Evolutionary conservation across 2,113 vertebrate genomes (phyloP).

Genomic region (Chlamydotis undulata): DNA sequence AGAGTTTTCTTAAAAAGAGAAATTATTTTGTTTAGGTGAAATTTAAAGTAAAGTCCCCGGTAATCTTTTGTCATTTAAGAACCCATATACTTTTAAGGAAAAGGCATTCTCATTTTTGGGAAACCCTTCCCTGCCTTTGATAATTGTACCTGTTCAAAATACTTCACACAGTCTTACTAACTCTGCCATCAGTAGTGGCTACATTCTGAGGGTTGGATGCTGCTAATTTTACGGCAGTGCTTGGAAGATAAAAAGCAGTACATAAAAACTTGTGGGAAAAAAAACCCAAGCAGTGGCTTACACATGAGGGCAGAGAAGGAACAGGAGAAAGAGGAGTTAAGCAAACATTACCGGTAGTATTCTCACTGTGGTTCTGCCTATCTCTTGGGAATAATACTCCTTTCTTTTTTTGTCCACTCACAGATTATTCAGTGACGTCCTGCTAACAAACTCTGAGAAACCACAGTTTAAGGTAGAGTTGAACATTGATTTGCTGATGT

Average conservation of each 20-base stretch:
- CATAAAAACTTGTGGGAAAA: not conserved
- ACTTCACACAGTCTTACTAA: not conserved
- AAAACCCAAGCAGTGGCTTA: not conserved
- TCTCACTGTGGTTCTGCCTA: not conserved
- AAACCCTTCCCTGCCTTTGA: not conserved
- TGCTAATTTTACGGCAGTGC: not conserved
- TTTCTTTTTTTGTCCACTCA: not conserved
- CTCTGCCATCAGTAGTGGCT: not conserved
- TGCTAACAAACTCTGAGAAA: conserved; percentile 88
- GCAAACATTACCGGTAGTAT: not conserved
- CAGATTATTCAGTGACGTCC: conserved; percentile 92
- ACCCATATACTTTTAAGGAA: not conserved
- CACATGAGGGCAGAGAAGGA: not conserved
- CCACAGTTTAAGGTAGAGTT: conserved; percentile 90
- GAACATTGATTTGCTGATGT: not conserved
- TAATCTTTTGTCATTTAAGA: not conserved
- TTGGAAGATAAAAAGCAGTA: not conserved
- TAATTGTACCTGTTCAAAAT: not conserved
- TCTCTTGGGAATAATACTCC: not conserved
- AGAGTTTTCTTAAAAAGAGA: not conserved
- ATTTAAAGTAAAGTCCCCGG: not conserved
- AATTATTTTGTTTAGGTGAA: not conserved
- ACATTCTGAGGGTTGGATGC: not conserved
- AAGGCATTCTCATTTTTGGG: not conserved
- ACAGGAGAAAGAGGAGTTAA: not conserved